Conservation (phyloP, 2,888 invertebrate genomes). For the Scaptomyza cyrtandrae region DNA sequence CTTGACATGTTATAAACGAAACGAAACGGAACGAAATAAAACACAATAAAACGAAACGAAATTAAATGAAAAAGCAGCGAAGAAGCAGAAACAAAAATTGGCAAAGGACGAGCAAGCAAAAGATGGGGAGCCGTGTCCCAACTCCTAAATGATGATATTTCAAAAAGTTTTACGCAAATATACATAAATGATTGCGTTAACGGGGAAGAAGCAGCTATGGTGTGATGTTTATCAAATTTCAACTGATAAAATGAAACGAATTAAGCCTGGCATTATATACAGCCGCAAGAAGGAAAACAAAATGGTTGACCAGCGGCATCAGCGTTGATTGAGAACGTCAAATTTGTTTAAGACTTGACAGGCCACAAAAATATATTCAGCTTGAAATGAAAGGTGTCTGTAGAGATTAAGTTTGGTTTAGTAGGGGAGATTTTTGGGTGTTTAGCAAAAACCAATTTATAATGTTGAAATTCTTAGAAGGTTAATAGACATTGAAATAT, state of each 20-base stretch:
- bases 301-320: slow-evolving; percentile 5
- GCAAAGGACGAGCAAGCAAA: too few relatives aligned
- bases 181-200: slow-evolving; percentile 33
- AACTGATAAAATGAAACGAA: slow-evolving; percentile 1
- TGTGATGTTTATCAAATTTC: slow-evolving; percentile 38
- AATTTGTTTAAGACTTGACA: slow-evolving; percentile 7
- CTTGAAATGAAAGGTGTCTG: not conserved
- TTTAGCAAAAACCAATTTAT: too few relatives aligned
- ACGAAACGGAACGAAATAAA: slow-evolving; percentile 28
- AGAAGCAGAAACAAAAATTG: too few relatives aligned
- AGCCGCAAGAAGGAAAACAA: slow-evolving; percentile 1
- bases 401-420: not conserved
- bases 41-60: slow-evolving; percentile 25
- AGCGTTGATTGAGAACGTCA: slow-evolving; percentile 10
- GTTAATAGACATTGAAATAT: not conserved
- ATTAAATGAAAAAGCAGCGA: slow-evolving; percentile 35
- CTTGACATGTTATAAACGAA: slow-evolving; percentile 71
- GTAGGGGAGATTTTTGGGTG: not conserved
- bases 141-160: slow-evolving; percentile 48
- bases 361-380: slow-evolving; percentile 2
- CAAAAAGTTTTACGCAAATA: slow-evolving; percentile 37
- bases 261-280: slow-evolving; percentile 4
- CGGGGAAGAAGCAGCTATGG: not conserved
- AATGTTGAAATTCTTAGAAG: not conserved
- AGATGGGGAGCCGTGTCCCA: not conserved